A percentile compares a stretch with the other conserved stretches of the same genome.
Conservation (phyloP, 2,888 invertebrate species). For the Hypomecis punctinalis region DNA sequence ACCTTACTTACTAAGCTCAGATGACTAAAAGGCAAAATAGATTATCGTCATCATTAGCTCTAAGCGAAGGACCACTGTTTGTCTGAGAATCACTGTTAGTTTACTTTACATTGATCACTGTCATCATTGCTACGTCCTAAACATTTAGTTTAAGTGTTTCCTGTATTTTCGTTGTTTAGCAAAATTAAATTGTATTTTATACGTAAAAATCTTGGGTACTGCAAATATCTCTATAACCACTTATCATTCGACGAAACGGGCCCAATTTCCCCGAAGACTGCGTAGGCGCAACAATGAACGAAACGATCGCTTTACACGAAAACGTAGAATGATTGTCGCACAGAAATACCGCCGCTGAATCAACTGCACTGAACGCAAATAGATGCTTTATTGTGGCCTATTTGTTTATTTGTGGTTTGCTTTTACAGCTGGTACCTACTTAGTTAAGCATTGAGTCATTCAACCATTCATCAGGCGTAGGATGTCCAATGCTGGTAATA, state of each 20-base stretch:
- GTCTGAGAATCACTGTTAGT: too few species aligned
- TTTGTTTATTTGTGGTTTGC: neutral
- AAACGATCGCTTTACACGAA: slow-evolving; percentile 19
- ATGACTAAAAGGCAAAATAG: too few species aligned
- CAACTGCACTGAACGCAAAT: slow-evolving; percentile 25
- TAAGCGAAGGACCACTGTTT: too few species aligned
- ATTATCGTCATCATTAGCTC: too few species aligned
- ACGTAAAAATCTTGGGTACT: slow-evolving; percentile 3
- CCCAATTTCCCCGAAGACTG: slow-evolving; percentile 30
- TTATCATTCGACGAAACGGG: slow-evolving; percentile 23
- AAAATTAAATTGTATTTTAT: too few species aligned
- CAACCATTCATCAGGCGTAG: too few species aligned
- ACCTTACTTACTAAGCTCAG: too few species aligned
- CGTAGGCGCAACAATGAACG: slow-evolving; percentile 34
- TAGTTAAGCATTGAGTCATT: neutral
- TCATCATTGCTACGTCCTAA: too few species aligned
- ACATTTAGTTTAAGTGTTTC: too few species aligned
- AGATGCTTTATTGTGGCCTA: slow-evolving; percentile 23
- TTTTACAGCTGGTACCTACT: slow-evolving; percentile 2
- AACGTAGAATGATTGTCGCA: slow-evolving; percentile 14
- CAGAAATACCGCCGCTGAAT: slow-evolving; percentile 27
- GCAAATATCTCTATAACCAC: neutral
- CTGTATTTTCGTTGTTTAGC: too few species aligned
- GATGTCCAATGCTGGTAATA: too few species aligned
- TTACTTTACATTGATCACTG: too few species aligned